Conservation (phyloP, 2,888 invertebrate species). For the Drosophila mettleri region DNA sequence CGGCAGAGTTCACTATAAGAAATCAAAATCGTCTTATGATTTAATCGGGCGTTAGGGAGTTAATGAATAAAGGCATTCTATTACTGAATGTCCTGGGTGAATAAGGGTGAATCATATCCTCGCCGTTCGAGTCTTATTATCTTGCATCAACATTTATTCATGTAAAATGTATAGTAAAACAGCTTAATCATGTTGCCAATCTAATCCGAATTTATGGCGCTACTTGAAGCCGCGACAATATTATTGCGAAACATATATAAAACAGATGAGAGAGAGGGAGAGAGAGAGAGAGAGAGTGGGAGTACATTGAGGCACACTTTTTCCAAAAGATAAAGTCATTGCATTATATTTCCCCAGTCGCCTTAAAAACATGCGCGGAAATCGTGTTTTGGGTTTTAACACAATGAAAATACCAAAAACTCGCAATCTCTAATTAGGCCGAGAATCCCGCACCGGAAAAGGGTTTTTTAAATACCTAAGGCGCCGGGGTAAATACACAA, state of each 20-base stretch:
- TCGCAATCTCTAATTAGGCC: slow-evolving; percentile 73
- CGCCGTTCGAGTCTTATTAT: too few species aligned
- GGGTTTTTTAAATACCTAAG: slow-evolving; percentile 76
- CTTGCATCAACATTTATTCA: background rate
- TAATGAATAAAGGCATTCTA: background rate
- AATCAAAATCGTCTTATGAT: slow-evolving; percentile 3
- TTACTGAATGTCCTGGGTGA: too few species aligned
- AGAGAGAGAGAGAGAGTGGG: too few species aligned
- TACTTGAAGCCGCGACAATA: background rate
- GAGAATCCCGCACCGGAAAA: slow-evolving; percentile 71
- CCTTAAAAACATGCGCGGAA: slow-evolving; percentile 58
- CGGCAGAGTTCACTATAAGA: slow-evolving; percentile 12
- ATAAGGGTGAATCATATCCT: too few species aligned
- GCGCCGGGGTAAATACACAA: slow-evolving; percentile 70
- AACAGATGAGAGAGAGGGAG: background rate
- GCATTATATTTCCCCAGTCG: slow-evolving; percentile 22
- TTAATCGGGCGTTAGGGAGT: background rate
- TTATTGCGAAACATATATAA: slow-evolving; percentile 1
- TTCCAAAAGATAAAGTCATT: slow-evolving; percentile 41
- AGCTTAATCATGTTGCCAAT: background rate
- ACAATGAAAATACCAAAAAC: slow-evolving; percentile 75
- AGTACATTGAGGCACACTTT: slow-evolving; percentile 36
- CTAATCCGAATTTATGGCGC: slow-evolving; percentile 3
- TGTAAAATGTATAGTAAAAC: slow-evolving; percentile 13
- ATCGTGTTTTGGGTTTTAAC: slow-evolving; percentile 75